Conservation (phyloP, 2,888 invertebrate genomes). For the Shargacucullia verbasci region DNA sequence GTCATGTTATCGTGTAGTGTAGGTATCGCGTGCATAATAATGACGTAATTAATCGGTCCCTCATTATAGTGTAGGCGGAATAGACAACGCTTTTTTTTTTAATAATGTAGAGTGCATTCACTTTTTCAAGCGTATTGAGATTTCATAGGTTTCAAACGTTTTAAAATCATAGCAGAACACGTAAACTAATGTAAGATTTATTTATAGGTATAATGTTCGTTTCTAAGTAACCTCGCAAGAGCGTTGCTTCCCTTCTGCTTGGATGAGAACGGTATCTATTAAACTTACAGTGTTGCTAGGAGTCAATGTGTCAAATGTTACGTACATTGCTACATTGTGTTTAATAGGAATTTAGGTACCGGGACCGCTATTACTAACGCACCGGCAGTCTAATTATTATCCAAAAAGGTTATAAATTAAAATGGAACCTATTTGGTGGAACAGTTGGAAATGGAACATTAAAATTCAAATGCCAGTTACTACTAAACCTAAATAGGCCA, state of each 20-base stretch:
- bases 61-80: background rate
- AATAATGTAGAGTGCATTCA: slow-evolving; percentile 34
- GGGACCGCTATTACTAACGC: slow-evolving; percentile 16
- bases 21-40: slow-evolving; percentile 21
- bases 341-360: slow-evolving; percentile 32
- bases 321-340: slow-evolving; percentile 45
- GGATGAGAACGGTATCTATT: slow-evolving; percentile 2
- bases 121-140: background rate
- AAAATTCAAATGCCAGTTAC: background rate
- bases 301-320: slow-evolving; percentile 10
- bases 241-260: background rate
- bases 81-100: slow-evolving; percentile 9
- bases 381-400: slow-evolving; percentile 19
- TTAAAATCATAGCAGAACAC: too few relatives aligned
- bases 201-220: slow-evolving; percentile 15
- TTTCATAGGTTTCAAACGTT: too few relatives aligned
- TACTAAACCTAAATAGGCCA: too few relatives aligned
- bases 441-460: slow-evolving; percentile 7
- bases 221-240: slow-evolving; percentile 8
- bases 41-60: slow-evolving; percentile 6
- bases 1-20: slow-evolving; percentile 1
- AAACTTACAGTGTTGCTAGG: slow-evolving; percentile 26
- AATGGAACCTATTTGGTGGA: slow-evolving; percentile 2
- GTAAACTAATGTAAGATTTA: background rate
- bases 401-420: slow-evolving; percentile 13